Conservation (phyloP, 1,140 invertebrate species). For the Ridgeia piscesae region DNA sequence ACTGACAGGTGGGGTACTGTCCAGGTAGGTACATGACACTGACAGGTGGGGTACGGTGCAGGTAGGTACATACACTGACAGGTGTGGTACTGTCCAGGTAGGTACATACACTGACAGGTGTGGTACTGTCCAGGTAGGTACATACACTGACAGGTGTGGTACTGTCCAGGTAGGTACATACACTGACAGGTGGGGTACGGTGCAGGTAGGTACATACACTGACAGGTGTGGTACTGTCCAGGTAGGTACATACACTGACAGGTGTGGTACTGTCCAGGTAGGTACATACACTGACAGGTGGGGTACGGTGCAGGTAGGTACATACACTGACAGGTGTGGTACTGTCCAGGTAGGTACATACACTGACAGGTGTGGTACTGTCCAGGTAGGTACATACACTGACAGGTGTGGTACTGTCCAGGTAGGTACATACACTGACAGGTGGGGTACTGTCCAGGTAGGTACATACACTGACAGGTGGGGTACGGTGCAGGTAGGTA, state of each 20-base stretch:
- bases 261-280: constrained; percentile 62
- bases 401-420: constrained; percentile 62
- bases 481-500: constrained; percentile 60
- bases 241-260: constrained; percentile 52
- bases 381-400: constrained; percentile 55
- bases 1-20: constrained; percentile 62
- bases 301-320: constrained; percentile 60
- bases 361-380: no score
- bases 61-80: constrained; percentile 52
- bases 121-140: constrained; percentile 60
- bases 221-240: constrained; percentile 62
- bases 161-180: constrained; percentile 58
- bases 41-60: constrained; percentile 61
- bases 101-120: no score
- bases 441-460: constrained; percentile 62
- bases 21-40: constrained; percentile 56
- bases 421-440: constrained; percentile 52
- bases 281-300: no score
- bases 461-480: no score
- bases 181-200: no score
- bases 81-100: constrained; percentile 62
- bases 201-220: constrained; percentile 55
- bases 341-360: constrained; percentile 58
- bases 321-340: no score
- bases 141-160: no score